phyloP scores from a whole-genome alignment of 2,113 vertebrate species.

The Macquaria australasica region DNA sequence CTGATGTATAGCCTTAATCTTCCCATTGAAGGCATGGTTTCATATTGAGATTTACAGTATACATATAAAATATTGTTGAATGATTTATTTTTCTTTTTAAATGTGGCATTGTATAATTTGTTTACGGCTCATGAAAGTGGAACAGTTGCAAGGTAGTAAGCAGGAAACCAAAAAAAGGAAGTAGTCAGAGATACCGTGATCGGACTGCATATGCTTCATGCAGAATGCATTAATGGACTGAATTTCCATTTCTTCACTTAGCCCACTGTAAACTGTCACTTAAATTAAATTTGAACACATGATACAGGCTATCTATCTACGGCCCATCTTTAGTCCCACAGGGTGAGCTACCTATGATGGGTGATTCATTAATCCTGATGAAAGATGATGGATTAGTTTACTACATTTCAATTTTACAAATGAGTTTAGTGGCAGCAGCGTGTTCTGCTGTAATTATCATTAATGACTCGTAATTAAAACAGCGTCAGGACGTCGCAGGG shows the following conservation, averaged over 20 bases:
- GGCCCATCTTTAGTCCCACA: conserved; percentile 3
- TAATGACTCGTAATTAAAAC: conserved; percentile 57
- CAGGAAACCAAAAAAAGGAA: conserved; percentile 29
- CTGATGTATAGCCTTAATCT: not conserved
- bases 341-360: not conserved
- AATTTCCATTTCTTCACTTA: not conserved
- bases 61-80: not conserved
- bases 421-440: conserved; percentile 11
- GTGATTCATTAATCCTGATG: not conserved
- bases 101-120: not conserved
- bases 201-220: not conserved
- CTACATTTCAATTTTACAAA: not conserved
- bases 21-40: not conserved
- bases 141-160: not conserved
- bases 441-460: conserved; percentile 53
- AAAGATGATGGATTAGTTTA: conserved; percentile 6
- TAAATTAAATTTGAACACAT: not conserved
- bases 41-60: not conserved
- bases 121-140: not conserved
- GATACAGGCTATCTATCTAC: not conserved
- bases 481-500: conserved; percentile 31
- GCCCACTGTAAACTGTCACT: not conserved
- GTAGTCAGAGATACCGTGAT: not conserved
- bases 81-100: not conserved
- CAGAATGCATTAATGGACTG: too few species aligned